Base-by-base conservation (phyloP, 2,888 invertebrate genomes). In the Ferdinandea cuprea region DNA sequence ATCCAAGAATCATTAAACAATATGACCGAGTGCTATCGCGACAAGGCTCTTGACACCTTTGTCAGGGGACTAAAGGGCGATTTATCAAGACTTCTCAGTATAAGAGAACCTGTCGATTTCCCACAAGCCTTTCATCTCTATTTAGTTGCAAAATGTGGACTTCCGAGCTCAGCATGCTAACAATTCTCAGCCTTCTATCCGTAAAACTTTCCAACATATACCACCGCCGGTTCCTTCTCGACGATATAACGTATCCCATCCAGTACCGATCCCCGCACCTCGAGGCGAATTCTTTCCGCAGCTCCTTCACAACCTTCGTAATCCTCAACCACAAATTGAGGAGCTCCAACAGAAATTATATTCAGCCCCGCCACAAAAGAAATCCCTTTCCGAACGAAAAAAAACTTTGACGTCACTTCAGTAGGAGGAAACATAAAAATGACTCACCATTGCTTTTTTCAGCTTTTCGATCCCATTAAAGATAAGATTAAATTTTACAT, bases 231-330 rank as follows among this genome's bases (percentile, higher is more conserved):
- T 61, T 66, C 56, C 73, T 28, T 32, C 28, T 17, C 19, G 35
- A 50, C 50, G 40, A 35, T 13, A 30, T 3, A 61, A 13, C 9
- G 19, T 56, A 28, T 13, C 54, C 0, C 13, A 58, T 1, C 58
- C 58, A 48, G 35, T 19, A 32, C 61, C 61, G 3, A 44, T 46
- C 15, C 65, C 71, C 4, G 58, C 50, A 9, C 68, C 56, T 1
- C 63, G 65, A 44, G 42, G 59, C 15, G 54, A 79, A 17, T 59
- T 72, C 44, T 73, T 46, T 46, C 73, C 66, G n/a, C 66, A 79
- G 11, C 46, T 61, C 52, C 46, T 79, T 11, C 59, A 73, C 17
- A 73, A 79, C 21, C 59, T 48, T 28, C 59, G 65, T 30, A 40
- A 48, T 66, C 44, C 66, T 19, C 63, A 65, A 58, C 42, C 58